Evolutionary conservation across 2,797 vertebrate species (phyloP).

Genomic region (Todus mexicanus): DNA sequence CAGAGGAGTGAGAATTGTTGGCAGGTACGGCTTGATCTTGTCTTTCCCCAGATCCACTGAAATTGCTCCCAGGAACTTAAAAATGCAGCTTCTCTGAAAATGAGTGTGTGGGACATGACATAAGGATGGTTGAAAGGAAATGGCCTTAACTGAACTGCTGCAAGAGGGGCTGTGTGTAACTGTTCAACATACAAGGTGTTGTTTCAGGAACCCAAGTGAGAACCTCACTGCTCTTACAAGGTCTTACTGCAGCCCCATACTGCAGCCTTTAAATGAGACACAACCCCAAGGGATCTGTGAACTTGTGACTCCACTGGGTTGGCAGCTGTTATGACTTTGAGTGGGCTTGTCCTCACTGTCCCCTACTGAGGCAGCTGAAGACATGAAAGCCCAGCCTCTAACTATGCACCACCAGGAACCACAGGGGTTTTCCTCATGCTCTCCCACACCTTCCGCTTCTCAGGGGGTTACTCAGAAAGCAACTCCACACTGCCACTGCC

Average conservation of each 20-base stretch:
- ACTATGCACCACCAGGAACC: background rate
- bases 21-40: conserved; percentile 83
- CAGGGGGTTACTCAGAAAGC: background rate
- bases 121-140: background rate
- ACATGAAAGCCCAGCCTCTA: background rate
- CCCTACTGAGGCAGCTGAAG: background rate
- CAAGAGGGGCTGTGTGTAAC: background rate
- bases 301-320: background rate
- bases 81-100: conserved; percentile 91
- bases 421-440: background rate
- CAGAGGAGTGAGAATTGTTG: conserved; percentile 86
- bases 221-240: background rate
- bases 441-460: background rate
- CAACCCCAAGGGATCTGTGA: background rate
- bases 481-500: background rate
- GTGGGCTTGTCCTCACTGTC: background rate
- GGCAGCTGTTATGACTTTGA: background rate
- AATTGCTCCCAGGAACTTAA: conserved; percentile 93
- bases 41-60: conserved; percentile 89
- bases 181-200: background rate
- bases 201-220: background rate
- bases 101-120: background rate
- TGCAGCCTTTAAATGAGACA: background rate
- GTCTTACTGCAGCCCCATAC: background rate
- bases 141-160: background rate